Conservation (phyloP, 2,888 invertebrate genomes). For the Ephialtes manifestator region DNA sequence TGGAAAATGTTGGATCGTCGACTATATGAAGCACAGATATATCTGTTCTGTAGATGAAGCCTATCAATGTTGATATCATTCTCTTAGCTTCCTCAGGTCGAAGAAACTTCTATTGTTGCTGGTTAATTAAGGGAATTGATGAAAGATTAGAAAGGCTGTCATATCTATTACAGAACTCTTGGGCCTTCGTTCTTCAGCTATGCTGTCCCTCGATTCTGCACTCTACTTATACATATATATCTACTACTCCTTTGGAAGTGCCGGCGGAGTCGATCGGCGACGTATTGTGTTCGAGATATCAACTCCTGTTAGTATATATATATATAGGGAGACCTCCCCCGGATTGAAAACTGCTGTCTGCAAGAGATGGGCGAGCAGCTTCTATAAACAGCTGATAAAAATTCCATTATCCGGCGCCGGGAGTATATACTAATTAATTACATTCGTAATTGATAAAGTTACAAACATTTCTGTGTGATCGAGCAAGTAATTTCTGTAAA, state of each 20-base stretch:
- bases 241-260: conserved; percentile 51
- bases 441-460: conserved; percentile 10
- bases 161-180: conserved; percentile 54
- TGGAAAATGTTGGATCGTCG: conserved; percentile 18
- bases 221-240: conserved; percentile 23
- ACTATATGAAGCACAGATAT: conserved; percentile 21
- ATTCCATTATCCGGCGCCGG: conserved; percentile 64
- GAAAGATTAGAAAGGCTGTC: conserved; percentile 78
- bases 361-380: not conserved
- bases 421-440: conserved; percentile 69
- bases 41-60: not conserved
- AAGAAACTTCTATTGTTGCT: conserved; percentile 75
- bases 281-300: conserved; percentile 73
- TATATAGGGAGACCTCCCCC: conserved; percentile 7
- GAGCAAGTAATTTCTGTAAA: not conserved
- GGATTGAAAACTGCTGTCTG: conserved; percentile 62
- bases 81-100: conserved; percentile 30
- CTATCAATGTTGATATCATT: conserved; percentile 11
- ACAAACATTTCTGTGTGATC: not conserved
- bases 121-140: conserved; percentile 83
- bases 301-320: conserved; percentile 40
- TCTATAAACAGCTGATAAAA: conserved; percentile 60
- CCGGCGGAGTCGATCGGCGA: conserved; percentile 68
- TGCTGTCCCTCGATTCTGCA: conserved; percentile 17
- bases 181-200: conserved; percentile 39